These are phyloP conservation scores for Oligia strigilis DNA, from an alignment of 2,888 invertebrate species.

Conservation along the genomic window DNA sequence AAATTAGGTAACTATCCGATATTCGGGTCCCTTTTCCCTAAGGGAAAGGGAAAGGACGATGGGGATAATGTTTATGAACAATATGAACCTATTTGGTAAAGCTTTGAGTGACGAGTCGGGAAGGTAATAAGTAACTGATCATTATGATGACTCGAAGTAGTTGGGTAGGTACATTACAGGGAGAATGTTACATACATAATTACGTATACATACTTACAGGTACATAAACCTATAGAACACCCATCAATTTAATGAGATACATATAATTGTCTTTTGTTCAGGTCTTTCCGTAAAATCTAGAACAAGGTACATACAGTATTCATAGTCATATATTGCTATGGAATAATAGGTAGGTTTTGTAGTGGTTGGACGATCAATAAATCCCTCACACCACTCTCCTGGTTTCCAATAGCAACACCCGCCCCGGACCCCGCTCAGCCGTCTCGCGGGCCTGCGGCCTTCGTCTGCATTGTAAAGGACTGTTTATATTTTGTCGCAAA, in stretches of 20 bases:
- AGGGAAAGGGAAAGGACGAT: too few species aligned
- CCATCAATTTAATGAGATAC: not conserved
- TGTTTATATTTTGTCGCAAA: not conserved
- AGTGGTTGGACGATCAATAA: slow-evolving; percentile 30
- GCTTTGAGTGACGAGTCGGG: not conserved
- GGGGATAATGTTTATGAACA: too few species aligned
- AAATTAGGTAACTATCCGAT: too few species aligned
- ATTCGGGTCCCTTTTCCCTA: too few species aligned
- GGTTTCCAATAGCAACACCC: slow-evolving; percentile 4
- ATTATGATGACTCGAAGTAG: not conserved
- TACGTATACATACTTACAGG: too few species aligned
- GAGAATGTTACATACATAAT: not conserved
- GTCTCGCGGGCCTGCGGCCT: not conserved
- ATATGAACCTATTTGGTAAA: not conserved
- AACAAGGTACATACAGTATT: not conserved
- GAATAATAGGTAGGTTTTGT: not conserved
- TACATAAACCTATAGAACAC: not conserved
- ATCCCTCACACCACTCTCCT: slow-evolving; percentile 12
- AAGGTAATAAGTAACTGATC: not conserved
- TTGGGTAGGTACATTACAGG: not conserved
- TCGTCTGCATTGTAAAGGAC: slow-evolving; percentile 17
- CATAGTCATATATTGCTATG: not conserved
- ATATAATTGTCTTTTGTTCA: not conserved
- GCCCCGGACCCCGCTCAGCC: slow-evolving; percentile 4
- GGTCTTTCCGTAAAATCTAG: not conserved